Conservation (phyloP, 2,113 vertebrate species). For the Planiliza haematocheilus region DNA sequence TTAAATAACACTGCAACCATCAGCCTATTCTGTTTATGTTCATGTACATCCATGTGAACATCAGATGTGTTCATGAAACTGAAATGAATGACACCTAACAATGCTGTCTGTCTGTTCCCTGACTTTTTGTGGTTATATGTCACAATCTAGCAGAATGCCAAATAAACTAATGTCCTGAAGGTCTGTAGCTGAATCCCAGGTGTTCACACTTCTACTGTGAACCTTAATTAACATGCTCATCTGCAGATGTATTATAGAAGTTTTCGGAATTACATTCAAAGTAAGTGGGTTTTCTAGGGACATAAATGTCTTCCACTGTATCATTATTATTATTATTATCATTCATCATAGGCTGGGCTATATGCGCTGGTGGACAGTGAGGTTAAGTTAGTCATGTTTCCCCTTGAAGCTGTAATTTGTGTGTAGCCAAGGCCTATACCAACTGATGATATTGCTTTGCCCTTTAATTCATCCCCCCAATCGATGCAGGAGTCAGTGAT, state of each 20-base stretch:
- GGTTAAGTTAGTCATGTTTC: conserved; percentile 79
- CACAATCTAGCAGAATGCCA: conserved; percentile 41
- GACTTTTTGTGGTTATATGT: conserved; percentile 36
- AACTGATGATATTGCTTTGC: conserved; percentile 84
- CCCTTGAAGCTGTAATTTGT: conserved; percentile 79
- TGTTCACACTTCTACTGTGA: conserved; percentile 63
- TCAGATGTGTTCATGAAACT: background rate
- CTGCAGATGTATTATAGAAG: conserved; percentile 64
- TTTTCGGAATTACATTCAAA: conserved; percentile 70
- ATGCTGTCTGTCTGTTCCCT: conserved; percentile 18
- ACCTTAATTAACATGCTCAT: conserved; percentile 66
- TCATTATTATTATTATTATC: conserved; percentile 79
- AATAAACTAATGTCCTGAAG: conserved; percentile 56
- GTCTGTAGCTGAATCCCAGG: conserved; percentile 67
- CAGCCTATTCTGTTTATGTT: conserved; percentile 16
- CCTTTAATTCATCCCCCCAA: conserved; percentile 83
- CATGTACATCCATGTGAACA: background rate
- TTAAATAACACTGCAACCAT: background rate
- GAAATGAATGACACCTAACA: conserved; percentile 20
- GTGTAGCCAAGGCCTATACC: conserved; percentile 78
- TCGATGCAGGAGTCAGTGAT: conserved; percentile 83
- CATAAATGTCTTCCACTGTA: conserved; percentile 69
- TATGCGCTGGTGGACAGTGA: conserved; percentile 74
- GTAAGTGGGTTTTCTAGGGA: conserved; percentile 59
- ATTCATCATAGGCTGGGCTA: conserved; percentile 72